These are phyloP conservation scores for Gephyroberyx darwinii DNA, from an alignment of 2,797 vertebrate genomes.

Conservation along the genomic window DNA sequence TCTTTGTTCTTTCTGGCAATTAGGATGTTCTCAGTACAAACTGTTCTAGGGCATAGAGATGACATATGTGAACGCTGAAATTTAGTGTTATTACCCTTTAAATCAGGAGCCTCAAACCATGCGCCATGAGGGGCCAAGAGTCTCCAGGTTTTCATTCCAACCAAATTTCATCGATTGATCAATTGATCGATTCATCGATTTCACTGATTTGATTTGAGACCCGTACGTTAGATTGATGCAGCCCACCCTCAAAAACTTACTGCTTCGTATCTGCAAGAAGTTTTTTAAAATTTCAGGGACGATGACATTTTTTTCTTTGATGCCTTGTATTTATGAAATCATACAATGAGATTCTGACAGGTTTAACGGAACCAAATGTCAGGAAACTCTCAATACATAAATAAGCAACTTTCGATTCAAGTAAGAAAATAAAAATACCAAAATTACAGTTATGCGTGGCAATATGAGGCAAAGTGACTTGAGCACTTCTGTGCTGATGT, in stretches of 20 bases:
- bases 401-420: not conserved
- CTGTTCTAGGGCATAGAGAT: not conserved
- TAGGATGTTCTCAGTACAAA: not conserved
- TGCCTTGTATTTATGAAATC: too few relatives aligned
- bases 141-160: too few relatives aligned
- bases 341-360: not conserved
- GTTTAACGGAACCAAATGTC: not conserved
- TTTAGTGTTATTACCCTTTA: not conserved
- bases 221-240: not conserved
- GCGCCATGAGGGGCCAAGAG: too few relatives aligned
- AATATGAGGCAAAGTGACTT: slow-evolving; percentile 53
- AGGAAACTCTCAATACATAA: slow-evolving; percentile 7
- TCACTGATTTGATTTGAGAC: too few relatives aligned
- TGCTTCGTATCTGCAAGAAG: too few relatives aligned
- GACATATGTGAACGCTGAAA: not conserved
- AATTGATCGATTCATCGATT: too few relatives aligned
- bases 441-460: slow-evolving; percentile 16
- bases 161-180: too few relatives aligned
- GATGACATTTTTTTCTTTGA: not conserved
- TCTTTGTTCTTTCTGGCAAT: too few relatives aligned
- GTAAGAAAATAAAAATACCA: slow-evolving; percentile 22
- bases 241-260: not conserved
- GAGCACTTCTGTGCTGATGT: slow-evolving; percentile 36
- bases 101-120: not conserved
- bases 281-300: too few relatives aligned